phyloP scores from a whole-genome alignment of 2,113 vertebrate species.

The Bubalus kerabau region DNA sequence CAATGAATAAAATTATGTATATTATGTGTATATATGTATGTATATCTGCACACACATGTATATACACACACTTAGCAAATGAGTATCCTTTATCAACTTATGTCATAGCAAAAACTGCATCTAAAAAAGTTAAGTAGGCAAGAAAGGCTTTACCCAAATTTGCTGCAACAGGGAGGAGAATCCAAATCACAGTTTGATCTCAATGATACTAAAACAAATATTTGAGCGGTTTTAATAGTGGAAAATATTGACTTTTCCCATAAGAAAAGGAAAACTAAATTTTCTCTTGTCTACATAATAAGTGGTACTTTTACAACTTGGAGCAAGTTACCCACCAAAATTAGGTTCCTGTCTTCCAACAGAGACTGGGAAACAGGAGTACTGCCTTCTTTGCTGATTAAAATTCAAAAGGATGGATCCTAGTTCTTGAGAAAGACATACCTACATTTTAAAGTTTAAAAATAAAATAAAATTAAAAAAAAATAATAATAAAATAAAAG shows the following conservation, averaged over 20 bases:
- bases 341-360: background rate
- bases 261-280: background rate
- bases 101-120: background rate
- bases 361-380: accelerated
- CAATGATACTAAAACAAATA: background rate
- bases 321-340: accelerated
- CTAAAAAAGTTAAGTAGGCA: background rate
- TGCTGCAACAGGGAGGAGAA: background rate
- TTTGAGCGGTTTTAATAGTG: background rate
- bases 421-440: background rate
- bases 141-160: background rate
- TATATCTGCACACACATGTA: background rate
- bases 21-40: background rate
- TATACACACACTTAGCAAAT: background rate
- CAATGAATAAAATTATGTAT: background rate
- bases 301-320: background rate
- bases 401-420: background rate
- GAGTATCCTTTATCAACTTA: background rate
- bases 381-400: background rate
- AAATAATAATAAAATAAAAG: too few species aligned
- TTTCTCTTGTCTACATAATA: background rate
- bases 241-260: background rate
- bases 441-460: background rate
- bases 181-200: background rate
- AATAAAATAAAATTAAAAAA: too few species aligned